Conservation (phyloP, 92 coral and sea anemone species). For the Diadumene lineata region DNA sequence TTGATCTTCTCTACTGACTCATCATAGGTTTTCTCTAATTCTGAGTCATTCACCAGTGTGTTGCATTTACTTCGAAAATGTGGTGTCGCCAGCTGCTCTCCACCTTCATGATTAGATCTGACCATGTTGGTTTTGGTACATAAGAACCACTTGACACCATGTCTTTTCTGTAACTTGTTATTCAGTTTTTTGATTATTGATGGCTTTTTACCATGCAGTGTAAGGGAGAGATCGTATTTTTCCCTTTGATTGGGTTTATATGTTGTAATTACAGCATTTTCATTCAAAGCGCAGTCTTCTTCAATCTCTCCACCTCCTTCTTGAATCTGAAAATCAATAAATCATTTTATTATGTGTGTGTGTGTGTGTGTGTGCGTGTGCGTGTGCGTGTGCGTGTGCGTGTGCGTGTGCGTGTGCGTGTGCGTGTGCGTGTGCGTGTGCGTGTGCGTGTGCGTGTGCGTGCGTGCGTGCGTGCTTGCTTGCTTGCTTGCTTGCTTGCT, state of each 20-base stretch:
- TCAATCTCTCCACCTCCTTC: neutral
- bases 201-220: constrained; percentile 15
- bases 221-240: constrained; percentile 17
- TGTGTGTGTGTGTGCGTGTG: no score
- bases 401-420: no score
- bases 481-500: no score
- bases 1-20: constrained; percentile 10
- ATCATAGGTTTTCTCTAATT: constrained; percentile 3
- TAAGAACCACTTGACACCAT: constrained; percentile 17
- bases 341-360: neutral
- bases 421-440: no score
- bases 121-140: constrained; percentile 7
- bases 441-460: no score
- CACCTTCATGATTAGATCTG: constrained; percentile 16
- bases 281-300: neutral
- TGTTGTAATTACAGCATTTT: neutral
- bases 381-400: no score
- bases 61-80: constrained; percentile 41
- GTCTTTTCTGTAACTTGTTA: constrained; percentile 2
- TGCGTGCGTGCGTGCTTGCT: no score
- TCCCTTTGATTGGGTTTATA: constrained; percentile 9
- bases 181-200: constrained; percentile 3
- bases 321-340: neutral
- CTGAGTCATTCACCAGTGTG: constrained; percentile 11
- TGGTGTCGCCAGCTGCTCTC: constrained; percentile 28